These are phyloP conservation scores for Helleia helle DNA, from an alignment of 2,888 invertebrate species.

Conservation along the genomic window DNA sequence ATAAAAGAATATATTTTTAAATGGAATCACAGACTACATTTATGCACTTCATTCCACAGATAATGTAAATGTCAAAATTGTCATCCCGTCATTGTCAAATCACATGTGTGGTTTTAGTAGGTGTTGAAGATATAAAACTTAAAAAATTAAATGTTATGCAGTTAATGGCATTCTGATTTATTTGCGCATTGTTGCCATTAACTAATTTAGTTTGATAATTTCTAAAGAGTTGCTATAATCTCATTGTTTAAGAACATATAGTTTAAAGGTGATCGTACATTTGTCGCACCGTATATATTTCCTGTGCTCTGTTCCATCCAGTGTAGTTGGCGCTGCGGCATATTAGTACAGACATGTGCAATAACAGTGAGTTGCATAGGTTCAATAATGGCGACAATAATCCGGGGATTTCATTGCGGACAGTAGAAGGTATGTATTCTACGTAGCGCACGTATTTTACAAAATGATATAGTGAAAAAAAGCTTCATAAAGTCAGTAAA, in stretches of 20 bases:
- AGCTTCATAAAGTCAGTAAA: no score
- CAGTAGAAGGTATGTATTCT: no score
- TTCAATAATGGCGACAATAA: no score
- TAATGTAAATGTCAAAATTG: conserved; percentile 23
- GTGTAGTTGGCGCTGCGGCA: no score
- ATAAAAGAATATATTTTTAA: conserved; percentile 23
- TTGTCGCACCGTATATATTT: no score
- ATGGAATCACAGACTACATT: conserved; percentile 21
- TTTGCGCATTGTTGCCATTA: conserved; percentile 10
- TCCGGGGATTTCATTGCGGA: no score
- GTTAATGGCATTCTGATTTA: conserved; percentile 8
- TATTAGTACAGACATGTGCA: no score
- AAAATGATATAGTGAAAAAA: no score
- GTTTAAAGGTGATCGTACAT: no score
- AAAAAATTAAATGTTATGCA: conserved; percentile 5
- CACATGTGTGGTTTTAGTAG: conserved; percentile 8
- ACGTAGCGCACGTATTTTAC: no score
- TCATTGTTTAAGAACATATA: conserved; percentile 17
- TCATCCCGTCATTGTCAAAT: conserved; percentile 5
- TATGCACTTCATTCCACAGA: conserved; percentile 51
- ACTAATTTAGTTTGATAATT: background rate
- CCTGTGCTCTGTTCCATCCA: no score
- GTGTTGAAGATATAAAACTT: conserved; percentile 1
- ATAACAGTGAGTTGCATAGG: no score
- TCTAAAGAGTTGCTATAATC: conserved; percentile 13